A percentile compares a stretch with the other conserved stretches of the same genome.
Evolutionary conservation across 1,140 invertebrate species (phyloP).

Genomic region (Zaprionus taronus): DNA sequence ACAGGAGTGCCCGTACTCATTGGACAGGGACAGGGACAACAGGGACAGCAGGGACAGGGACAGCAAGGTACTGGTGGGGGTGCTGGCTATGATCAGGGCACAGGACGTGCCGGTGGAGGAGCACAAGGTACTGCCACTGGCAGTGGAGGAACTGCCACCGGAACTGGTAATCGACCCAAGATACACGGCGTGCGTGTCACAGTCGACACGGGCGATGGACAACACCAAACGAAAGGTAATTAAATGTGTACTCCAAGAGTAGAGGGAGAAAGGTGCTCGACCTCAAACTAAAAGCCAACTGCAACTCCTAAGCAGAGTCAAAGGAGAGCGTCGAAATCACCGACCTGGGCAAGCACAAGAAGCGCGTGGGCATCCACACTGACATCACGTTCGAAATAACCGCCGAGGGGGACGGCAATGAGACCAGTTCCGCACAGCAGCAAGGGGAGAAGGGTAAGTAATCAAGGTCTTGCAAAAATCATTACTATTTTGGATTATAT

Average conservation of each 20-base stretch:
- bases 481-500: neutral
- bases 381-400: conserved; percentile 84
- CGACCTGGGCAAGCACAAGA: conserved; percentile 81
- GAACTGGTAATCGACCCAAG: conserved; percentile 71
- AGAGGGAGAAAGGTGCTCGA: conserved; percentile 9
- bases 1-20: conserved; percentile 56
- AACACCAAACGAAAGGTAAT: conserved; percentile 83
- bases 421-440: conserved; percentile 76
- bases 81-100: conserved; percentile 62
- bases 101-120: conserved; percentile 36
- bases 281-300: conserved; percentile 30
- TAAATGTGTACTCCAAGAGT: conserved; percentile 51
- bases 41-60: conserved; percentile 34
- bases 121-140: conserved; percentile 2
- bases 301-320: conserved; percentile 60
- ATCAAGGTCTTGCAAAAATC: conserved; percentile 2
- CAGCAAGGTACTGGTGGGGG: conserved; percentile 25
- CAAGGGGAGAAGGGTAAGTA: conserved; percentile 75
- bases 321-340: conserved; percentile 84
- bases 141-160: conserved; percentile 14
- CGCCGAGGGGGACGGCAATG: conserved; percentile 76
- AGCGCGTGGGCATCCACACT: conserved; percentile 84
- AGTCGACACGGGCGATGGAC: conserved; percentile 81
- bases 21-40: conserved; percentile 54
- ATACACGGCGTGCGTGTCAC: conserved; percentile 84